phyloP scores from a whole-genome alignment of 2,797 vertebrate species.

The Scolopax rusticola region DNA sequence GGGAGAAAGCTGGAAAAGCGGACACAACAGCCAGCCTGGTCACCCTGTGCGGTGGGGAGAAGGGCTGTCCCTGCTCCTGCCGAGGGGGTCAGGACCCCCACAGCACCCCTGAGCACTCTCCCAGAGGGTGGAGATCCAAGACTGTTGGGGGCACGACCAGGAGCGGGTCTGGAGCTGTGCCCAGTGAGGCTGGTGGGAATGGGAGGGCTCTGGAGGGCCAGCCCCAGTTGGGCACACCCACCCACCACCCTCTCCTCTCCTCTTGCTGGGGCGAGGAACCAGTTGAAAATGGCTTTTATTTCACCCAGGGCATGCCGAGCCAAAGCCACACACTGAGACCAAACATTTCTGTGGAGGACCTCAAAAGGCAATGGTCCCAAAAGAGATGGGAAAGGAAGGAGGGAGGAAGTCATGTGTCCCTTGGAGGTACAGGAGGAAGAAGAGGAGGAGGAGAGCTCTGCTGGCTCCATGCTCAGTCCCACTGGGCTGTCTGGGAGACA shows the following conservation, averaged over 20 bases:
- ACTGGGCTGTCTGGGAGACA: background rate
- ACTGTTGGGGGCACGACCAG: fast-evolving
- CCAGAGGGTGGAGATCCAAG: background rate
- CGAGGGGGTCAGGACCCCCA: background rate
- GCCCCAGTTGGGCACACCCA: background rate
- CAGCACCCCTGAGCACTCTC: background rate
- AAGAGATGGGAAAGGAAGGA: background rate
- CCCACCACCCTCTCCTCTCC: background rate
- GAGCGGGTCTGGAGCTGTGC: background rate
- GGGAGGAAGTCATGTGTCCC: background rate
- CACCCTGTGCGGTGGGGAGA: background rate
- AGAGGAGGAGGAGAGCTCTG: background rate
- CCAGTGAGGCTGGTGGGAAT: fast-evolving
- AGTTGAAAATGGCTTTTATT: background rate
- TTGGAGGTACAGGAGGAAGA: background rate
- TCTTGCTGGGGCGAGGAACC: background rate
- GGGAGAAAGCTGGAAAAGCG: background rate
- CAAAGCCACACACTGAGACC: conserved; percentile 51
- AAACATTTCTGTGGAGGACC: background rate
- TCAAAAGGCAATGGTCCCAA: background rate
- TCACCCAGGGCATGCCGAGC: background rate
- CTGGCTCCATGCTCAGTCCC: background rate
- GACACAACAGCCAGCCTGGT: background rate
- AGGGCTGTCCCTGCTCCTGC: background rate
- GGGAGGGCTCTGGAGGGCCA: background rate